These are phyloP conservation scores for Rhinoraja longicauda DNA, from an alignment of 2,797 vertebrate species.

Conservation along the genomic window DNA sequence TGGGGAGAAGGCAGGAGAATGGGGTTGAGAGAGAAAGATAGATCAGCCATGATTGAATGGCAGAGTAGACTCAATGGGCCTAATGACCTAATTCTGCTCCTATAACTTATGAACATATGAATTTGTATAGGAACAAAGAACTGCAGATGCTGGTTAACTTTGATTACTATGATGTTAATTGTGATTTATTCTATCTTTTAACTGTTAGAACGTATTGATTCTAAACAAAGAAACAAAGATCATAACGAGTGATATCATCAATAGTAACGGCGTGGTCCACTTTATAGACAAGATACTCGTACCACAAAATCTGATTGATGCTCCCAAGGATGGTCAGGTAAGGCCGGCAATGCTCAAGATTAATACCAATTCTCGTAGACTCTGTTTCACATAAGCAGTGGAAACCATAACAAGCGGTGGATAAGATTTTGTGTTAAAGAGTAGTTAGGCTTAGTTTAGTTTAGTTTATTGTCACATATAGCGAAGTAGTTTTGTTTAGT, in stretches of 20 bases:
- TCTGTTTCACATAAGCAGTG: background rate
- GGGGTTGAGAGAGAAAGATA: no score
- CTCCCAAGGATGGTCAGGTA: slow-evolving; percentile 50
- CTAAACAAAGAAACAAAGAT: slow-evolving; percentile 71
- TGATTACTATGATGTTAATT: background rate
- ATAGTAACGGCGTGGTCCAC: slow-evolving; percentile 78
- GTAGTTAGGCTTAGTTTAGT: no score
- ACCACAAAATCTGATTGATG: slow-evolving; percentile 53
- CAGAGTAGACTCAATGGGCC: no score
- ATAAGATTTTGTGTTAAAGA: background rate
- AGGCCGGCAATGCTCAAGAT: slow-evolving; percentile 37
- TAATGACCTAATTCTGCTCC: no score
- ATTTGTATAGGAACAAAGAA: no score
- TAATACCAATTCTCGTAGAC: background rate
- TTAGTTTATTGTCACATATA: no score
- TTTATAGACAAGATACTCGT: slow-evolving; percentile 69
- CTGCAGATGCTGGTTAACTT: background rate
- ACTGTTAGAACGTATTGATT: slow-evolving; percentile 62
- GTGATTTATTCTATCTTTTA: slow-evolving; percentile 21
- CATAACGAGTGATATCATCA: slow-evolving; percentile 60
- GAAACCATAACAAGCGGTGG: no score
- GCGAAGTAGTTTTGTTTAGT: no score
- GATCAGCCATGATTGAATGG: no score
- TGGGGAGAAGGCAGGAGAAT: no score
- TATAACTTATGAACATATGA: no score